Base-by-base conservation (phyloP, 2,797 vertebrate genomes). In the Megalops cyprinoides region DNA sequence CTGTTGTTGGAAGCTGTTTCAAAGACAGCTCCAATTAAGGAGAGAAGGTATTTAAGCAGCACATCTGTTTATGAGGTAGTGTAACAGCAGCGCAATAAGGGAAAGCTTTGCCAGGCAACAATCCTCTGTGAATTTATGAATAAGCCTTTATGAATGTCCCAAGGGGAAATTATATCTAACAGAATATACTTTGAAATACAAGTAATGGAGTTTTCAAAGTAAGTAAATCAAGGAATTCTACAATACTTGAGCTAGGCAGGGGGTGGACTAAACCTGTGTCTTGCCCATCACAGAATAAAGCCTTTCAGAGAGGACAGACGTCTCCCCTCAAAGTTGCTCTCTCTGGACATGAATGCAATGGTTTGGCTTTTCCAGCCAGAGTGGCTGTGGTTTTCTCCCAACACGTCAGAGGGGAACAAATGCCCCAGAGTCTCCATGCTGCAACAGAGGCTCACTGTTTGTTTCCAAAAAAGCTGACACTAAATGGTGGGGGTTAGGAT, bases 1-100 rank as follows among this genome's bases (percentile, higher is more conserved):
- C 34, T 67, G 73, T 67, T 65, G 31, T 25, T 65, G 74, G 73
- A 48, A 81, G 58, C 46, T 14, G 76, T 76, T 76, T 39, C 56
- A 76, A 42, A 65, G 53, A 53, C 18, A 60, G 65, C 58, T 49
- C 44, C 58, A 81, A 81, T 81, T 76, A 67, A 39, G 69, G 69
- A 74, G 67, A 20, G 48, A 73, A 60, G 8, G 44, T 76, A 51
- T 76, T 56, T 37, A 34, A 76, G 46, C 49, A 74, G 37, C 55
- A 34, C 44, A 81, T 81, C 58, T 39, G 56, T 81, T 76, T 65
- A 67, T 49, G 51, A 20, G 71, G 56, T 60, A n/a, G 46, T 28
- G 23, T 76, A 53, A 31, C 58, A 31, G 46, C 48, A 51, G 67
- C 23, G 67, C 67, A 71, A 39, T 20, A 53, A 12, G 18, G 51